Percentiles rank a stretch among this genome's conserved stretches.
phyloP scores from a whole-genome alignment of 2,113 vertebrate genomes.

The Cyphomyrus plagiostoma region DNA sequence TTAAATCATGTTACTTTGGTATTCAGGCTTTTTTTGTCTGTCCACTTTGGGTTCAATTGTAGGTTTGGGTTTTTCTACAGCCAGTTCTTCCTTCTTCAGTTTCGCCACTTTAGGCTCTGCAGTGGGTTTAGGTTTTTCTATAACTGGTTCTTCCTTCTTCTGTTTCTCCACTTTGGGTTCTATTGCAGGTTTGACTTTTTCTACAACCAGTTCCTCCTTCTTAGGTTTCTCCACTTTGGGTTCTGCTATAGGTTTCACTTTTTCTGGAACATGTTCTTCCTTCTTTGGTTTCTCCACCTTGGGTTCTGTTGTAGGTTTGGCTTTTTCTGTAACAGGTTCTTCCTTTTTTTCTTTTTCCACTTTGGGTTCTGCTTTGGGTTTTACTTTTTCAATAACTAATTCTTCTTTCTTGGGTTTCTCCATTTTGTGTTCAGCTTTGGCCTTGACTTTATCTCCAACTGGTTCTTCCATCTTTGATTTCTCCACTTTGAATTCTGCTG shows the following conservation, averaged over 20 bases:
- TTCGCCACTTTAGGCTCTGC: background rate
- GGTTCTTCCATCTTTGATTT: background rate
- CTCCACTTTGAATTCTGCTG: background rate
- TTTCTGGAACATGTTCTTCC: background rate
- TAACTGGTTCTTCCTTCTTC: background rate
- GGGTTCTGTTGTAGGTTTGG: too few relatives aligned
- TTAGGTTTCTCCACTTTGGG: background rate
- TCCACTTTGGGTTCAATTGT: constrained; percentile 25
- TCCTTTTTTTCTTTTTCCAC: background rate
- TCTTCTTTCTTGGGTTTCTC: background rate
- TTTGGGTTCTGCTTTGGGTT: background rate
- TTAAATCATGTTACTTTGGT: background rate
- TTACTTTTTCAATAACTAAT: background rate
- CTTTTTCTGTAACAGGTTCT: background rate
- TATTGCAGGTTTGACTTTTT: too few relatives aligned
- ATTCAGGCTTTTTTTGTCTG: background rate
- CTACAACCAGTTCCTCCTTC: background rate
- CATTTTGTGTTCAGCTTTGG: background rate
- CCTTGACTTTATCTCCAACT: background rate
- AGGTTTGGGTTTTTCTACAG: background rate
- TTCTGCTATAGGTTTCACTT: background rate
- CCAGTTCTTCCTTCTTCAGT: background rate
- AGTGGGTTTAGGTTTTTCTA: background rate
- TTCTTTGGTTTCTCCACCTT: background rate
- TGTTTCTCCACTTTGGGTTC: too few relatives aligned